Evolutionary conservation across 30 jellyfish, hydroid and myxozoan species (phyloP), one percentile per base, ranked within the genome.

Genomic region (Clytia hemisphaerica): DNA sequence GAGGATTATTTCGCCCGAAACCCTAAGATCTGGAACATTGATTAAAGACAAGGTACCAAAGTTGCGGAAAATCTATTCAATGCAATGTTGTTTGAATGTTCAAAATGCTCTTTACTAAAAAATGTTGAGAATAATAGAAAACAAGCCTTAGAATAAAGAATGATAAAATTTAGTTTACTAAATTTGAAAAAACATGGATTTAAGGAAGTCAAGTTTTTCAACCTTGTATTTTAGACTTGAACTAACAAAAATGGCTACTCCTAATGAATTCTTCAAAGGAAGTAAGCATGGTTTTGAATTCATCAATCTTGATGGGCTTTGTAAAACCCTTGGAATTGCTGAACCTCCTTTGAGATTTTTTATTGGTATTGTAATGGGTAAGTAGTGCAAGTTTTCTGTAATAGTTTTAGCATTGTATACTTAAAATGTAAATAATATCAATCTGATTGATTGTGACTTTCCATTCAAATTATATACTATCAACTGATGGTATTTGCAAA

Each of bases 271-370:
- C 25, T 65, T 65, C 61, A 45, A 64, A 37, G 96, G 96, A 14
- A 83, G 94, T 32, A 61, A 79, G 61, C 91, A 82, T 15, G 96
- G 96, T 7, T 77, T 86, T 65, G 76, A 86, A n/a, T 86, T 86
- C 64, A 67, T 86, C 47, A 68, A 61, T n/a, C 28, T 79, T 4
- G 92, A 78, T 47, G 69, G 76, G 18, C 57, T 86, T 15, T 81
- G 87, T 1, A 58, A 79, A n/a, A 46, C 67, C 6, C 27, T 74
- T 30, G 96, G 96, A 18, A 78, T 90, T 24, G 58, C 96, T 57
- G 96, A 79, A 40, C 77, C 96, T 15, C 94, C 93, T 9, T 69
- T 86, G 1, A 71, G 94, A 33, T 86, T 86, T 37, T 78, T 78
- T 19, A 46, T 86, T 37, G 88, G 92, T 4, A 44, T 86, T 19